Base-by-base conservation (phyloP, 2,113 vertebrate genomes). In the Xiphias gladius region DNA sequence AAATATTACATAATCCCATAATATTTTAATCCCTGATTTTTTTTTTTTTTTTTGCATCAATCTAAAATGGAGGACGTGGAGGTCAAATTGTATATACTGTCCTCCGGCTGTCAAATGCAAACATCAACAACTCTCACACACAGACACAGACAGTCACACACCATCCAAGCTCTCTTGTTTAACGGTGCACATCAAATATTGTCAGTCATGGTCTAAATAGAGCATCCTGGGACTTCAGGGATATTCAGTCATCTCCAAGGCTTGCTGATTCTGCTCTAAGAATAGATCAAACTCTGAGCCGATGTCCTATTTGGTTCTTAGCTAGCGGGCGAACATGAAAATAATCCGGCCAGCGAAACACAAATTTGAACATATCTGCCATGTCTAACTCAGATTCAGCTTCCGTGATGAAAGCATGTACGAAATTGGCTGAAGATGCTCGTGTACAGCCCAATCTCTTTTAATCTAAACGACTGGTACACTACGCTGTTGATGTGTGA, bases 141-240 rank as follows among this genome's bases (percentile, higher is more conserved):
- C 26, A 70, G 39, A 67, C 48, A 55, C 71, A 73, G 64, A 59
- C 55, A 63, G 48, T 54, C 78, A 52, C 50, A 62, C 74, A 76
- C n/a, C 70, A 81, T 88, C 76, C 69, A 28, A 67, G 80, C 85
- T 65, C 80, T 73, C 76, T 84, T 88, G 86, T 90, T 90, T 84
- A 91, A 90, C 86, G 22, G 85, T 4, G 62, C 80, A 89, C 87
- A 89, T 90, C 91, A 93, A 91, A 92, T 86, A 89, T 92, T 87
- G 90, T 93, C 91, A 92, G 91, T 93, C 90, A 91, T 89, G 90
- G 86, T 93, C 87, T 90, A 93, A 93, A 92, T 93, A 89, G 88
- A 92, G 90, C 93, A 91, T 91, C 87, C 90, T 91, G 87, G 80
- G 91, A 92, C 91, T 89, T 93, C 83, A 87, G 90, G 91, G 92